Percentiles rank a stretch among this genome's conserved stretches.
Evolutionary conservation across 2,113 vertebrate genomes (phyloP).

Genomic region (Gnathonemus longibarbis): DNA sequence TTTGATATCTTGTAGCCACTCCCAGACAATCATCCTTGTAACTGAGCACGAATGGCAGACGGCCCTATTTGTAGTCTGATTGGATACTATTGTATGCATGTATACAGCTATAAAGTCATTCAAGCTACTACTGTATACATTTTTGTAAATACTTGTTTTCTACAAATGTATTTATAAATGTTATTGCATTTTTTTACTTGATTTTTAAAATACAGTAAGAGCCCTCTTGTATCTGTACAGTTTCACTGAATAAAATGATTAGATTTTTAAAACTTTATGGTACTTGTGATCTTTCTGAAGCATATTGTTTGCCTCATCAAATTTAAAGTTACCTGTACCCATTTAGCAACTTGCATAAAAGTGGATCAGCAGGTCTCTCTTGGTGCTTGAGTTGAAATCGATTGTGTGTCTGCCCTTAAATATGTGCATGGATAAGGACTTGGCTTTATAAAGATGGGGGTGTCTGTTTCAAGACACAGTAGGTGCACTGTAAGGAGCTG

Average conservation of each 20-base stretch:
- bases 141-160: conserved; percentile 77
- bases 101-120: conserved; percentile 57
- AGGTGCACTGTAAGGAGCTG: neutral
- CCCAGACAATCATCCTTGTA: conserved; percentile 40
- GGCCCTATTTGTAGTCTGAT: conserved; percentile 16
- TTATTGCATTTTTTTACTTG: conserved; percentile 72
- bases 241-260: conserved; percentile 80
- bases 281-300: neutral
- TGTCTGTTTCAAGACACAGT: neutral
- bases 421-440: neutral
- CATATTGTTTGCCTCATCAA: neutral
- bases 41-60: conserved; percentile 26
- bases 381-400: neutral
- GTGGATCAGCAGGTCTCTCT: neutral
- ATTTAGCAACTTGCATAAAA: neutral
- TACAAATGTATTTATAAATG: conserved; percentile 79
- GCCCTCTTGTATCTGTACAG: conserved; percentile 69
- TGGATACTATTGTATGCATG: conserved; percentile 47
- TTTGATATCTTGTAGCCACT: conserved; percentile 33
- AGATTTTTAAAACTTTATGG: conserved; percentile 39
- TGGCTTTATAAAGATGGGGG: neutral
- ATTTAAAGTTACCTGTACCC: neutral
- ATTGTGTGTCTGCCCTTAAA: neutral
- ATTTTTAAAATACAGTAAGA: conserved; percentile 54
- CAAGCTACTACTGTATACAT: conserved; percentile 57